These are phyloP conservation scores for Calyptommatus sinebrachiatus DNA, from an alignment of 2,113 vertebrate genomes.

Conservation along the genomic window DNA sequence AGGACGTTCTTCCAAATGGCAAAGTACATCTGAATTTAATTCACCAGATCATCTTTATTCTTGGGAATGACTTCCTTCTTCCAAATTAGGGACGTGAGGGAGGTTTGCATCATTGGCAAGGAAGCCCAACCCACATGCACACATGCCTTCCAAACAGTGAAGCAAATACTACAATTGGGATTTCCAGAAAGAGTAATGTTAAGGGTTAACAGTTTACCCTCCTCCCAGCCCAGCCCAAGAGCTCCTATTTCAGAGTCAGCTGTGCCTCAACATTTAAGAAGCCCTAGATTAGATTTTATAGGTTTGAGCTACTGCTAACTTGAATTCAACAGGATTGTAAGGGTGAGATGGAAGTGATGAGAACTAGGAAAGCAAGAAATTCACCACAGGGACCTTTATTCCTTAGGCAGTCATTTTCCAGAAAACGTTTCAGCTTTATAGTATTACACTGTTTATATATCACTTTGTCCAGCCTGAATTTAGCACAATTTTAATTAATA, in stretches of 20 bases:
- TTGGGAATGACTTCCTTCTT: not conserved
- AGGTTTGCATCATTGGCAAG: not conserved
- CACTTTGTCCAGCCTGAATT: not conserved
- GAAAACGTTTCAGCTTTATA: not conserved
- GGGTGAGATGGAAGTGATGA: not conserved
- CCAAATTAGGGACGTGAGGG: not conserved
- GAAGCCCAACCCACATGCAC: not conserved
- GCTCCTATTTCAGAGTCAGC: not conserved
- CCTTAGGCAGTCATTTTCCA: not conserved
- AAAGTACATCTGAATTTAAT: not conserved
- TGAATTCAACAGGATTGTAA: not conserved
- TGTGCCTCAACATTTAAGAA: not conserved
- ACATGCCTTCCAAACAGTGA: not conserved
- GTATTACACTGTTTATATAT: not conserved
- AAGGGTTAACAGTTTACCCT: not conserved
- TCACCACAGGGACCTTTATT: not conserved
- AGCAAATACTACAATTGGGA: not conserved
- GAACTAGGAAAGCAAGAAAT: not conserved
- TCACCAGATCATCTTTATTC: not conserved
- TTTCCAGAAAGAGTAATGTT: not conserved
- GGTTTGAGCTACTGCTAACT: not conserved
- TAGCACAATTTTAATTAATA: no score
- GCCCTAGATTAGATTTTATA: constrained; percentile 1
- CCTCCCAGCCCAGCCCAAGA: not conserved
- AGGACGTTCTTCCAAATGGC: not conserved